Conservation (phyloP, 2,113 vertebrate species). For the Melanerpes formicivorus region DNA sequence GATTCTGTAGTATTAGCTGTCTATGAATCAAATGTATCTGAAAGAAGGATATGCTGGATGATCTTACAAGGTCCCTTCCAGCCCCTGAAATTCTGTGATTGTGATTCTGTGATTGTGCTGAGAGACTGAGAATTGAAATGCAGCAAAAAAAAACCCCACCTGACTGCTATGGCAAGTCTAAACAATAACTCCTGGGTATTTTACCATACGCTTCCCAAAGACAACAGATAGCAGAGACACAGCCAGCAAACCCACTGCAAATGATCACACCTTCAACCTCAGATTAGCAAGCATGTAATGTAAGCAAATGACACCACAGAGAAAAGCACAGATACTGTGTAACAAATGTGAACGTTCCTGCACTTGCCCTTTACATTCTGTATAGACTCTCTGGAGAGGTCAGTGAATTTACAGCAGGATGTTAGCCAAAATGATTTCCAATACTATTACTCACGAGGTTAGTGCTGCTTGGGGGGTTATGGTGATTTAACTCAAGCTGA, state of each 20-base stretch:
- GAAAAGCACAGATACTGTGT: neutral
- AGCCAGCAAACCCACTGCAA: neutral
- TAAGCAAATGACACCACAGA: neutral
- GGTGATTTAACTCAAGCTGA: neutral
- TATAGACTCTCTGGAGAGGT: neutral
- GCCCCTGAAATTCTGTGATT: too few species aligned
- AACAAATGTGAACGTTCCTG: neutral
- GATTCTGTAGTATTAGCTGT: neutral
- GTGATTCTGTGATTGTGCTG: too few species aligned
- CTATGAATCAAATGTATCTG: neutral
- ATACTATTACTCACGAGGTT: neutral
- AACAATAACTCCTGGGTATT: neutral
- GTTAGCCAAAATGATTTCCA: neutral
- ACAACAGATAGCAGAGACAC: accelerated
- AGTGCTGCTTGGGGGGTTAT: neutral
- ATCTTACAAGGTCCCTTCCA: too few species aligned
- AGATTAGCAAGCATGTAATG: neutral
- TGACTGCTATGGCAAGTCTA: neutral
- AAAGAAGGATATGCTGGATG: neutral
- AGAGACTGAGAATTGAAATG: neutral
- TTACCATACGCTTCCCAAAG: neutral
- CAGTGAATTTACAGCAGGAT: neutral
- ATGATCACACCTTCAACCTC: neutral
- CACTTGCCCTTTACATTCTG: neutral
- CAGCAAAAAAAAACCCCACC: neutral